A percentile compares a stretch with the other conserved stretches of the same genome.
Evolutionary conservation across 1,140 invertebrate species (phyloP).

Genomic region (Platorchestia sp.): DNA sequence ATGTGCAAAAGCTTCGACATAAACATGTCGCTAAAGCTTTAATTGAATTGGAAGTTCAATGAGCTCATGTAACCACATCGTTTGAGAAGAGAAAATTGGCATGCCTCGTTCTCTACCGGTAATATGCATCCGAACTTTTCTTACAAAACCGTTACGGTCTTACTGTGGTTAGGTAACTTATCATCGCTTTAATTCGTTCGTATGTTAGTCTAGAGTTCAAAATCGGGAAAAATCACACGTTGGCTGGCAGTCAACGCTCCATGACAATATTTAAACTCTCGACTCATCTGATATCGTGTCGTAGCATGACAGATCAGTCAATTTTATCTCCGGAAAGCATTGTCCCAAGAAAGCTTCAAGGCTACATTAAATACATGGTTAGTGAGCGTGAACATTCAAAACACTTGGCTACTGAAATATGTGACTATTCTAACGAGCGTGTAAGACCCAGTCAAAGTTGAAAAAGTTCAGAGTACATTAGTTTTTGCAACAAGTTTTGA

Average conservation of each 20-base stretch:
- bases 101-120: not conserved
- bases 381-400: not conserved
- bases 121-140: not conserved
- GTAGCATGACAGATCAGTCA: too few species aligned
- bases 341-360: too few species aligned
- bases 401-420: not conserved
- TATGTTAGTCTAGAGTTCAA: not conserved
- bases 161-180: not conserved
- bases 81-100: not conserved
- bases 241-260: not conserved
- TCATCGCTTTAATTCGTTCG: not conserved
- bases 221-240: not conserved
- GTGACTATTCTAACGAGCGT: not conserved
- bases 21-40: not conserved
- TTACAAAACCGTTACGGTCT: not conserved
- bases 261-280: too few species aligned
- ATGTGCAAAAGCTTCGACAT: constrained; percentile 75
- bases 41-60: not conserved
- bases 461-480: not conserved
- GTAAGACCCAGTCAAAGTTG: not conserved
- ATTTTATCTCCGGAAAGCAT: too few species aligned
- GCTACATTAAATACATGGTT: not conserved
- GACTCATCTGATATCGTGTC: too few species aligned
- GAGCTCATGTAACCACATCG: not conserved
- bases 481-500: not conserved